Evolutionary conservation across 2,888 invertebrate genomes (phyloP).

Genomic region (Hyposoter dolosus): DNA sequence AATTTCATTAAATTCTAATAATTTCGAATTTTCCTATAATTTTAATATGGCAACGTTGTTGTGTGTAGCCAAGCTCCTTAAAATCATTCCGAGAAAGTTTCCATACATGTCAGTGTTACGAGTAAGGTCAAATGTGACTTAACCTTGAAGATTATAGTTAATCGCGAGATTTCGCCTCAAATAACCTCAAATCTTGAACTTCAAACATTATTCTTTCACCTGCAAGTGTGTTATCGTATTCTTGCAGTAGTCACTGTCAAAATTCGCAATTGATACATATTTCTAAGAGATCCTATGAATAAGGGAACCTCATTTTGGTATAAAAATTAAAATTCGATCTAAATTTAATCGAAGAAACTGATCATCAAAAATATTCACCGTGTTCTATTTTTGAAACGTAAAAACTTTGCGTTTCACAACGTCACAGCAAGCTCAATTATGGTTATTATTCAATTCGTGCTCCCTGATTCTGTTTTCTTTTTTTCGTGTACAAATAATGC

Average conservation of each 20-base stretch:
- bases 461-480: not conserved
- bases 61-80: too few relatives aligned
- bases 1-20: too few relatives aligned
- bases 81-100: not conserved
- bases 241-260: not conserved
- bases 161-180: not conserved
- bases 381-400: not conserved
- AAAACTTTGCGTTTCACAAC: not conserved
- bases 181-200: conserved; percentile 9
- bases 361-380: not conserved
- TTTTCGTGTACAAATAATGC: not conserved
- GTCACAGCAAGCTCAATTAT: not conserved
- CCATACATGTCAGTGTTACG: not conserved
- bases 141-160: not conserved
- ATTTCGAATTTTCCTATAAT: too few relatives aligned
- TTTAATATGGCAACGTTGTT: too few relatives aligned
- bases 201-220: not conserved
- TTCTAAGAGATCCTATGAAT: not conserved
- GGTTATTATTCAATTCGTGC: not conserved
- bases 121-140: not conserved
- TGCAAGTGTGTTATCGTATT: not conserved
- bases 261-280: not conserved
- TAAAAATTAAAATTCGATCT: not conserved
- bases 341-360: not conserved
- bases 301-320: not conserved